Base-by-base conservation (phyloP, 2,888 invertebrate genomes). In the Dorcus hopei region DNA sequence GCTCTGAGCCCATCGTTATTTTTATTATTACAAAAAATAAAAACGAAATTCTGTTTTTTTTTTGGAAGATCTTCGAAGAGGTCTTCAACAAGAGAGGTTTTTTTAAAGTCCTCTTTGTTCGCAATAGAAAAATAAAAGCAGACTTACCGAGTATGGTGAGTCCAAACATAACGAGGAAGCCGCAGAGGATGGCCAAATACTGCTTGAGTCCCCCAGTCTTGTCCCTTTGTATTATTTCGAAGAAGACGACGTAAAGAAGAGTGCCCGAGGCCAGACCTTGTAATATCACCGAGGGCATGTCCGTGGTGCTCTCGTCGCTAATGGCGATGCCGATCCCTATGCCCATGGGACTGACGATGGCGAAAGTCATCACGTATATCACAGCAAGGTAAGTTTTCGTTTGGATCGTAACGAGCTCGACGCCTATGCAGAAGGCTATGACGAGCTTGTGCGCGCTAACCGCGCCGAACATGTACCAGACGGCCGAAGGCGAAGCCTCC, bases 181-280 rank as follows among this genome's bases (percentile, higher is more conserved):
- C 91, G 23, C 85, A 60, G 4, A 90, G 68, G 38, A 91, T 85
- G 1, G 90, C 83, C 0, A 84, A 54, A 73, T 84, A 90, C 63
- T 89, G 88, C 26, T 83, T 70, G 19, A 91, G 77, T 5, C 91
- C 91, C 42, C 69, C 83, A 77, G 72, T 76, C 38, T 80, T 76
- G 50, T 82, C 80, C 42, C 79, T 79, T 47, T 87, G 87, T 70
- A 97, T 83, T 54, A 97, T 91, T 80, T 97, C 97, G 77, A 97
- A 96, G 81, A 96, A 96, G n/a, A 96, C 95, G 11, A 97, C 94
- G 80, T 96, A 97, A 3, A 97, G 80, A 45, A 97, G 85, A 0
- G 97, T 97, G 9, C 97, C 97, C 48, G 92, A 89, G 0, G 97
- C 96, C 58, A 97, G 79, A 3, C 95, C 95, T 81, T 96, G 91